Base-by-base conservation (phyloP, 2,113 vertebrate species). In the Recurvirostra avosetta region DNA sequence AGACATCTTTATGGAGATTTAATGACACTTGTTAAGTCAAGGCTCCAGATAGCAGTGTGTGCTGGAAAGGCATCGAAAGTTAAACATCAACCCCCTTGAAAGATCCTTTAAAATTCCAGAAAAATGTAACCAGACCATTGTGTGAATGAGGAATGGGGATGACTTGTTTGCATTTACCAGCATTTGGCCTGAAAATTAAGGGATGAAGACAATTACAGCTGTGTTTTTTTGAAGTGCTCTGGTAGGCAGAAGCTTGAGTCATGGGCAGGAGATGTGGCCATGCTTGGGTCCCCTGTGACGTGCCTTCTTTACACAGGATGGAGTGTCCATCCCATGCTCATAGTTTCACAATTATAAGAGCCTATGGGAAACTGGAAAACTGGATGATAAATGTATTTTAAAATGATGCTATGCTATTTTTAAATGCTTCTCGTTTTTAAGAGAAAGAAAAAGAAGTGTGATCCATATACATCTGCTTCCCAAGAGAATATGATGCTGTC, bases 91-190 rank as follows among this genome's bases (percentile, higher is more conserved):
- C 4, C 5, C 3, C 27, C 22, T 29, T 68, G 40, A 88, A 86
- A 86, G 17, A 43, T 32, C 15, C 40, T 85, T 58, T 82, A 83
- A 82, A 92, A 79, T 73, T 71, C 49, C 26, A 66, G 45, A n/a
- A 71, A 63, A 91, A 10, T 32, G 6, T 58, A 19, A 79, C 32
- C 27, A 73, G 22, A 27, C 20, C 9, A 50, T 66, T 72, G 6
- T 59, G 8, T 61, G 53, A 79, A 61, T 68, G 36, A 94, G 12
- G 25, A 41, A 2, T 45, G 2, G 6, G 38, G 18, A 13, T 92
- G n/a, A 86, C 95, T 96, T 96, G 52, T 97, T 97, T 97, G 65
- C 90, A 94, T 96, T 97, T 96, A 53, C 95, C 86, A 92, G 75
- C 50, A 34, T 88, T 94, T 96, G 32, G 88, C 94, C 63, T 95